These are phyloP conservation scores for Drosophila jambulina DNA, from an alignment of 1,140 invertebrate genomes.

Conservation along the genomic window DNA sequence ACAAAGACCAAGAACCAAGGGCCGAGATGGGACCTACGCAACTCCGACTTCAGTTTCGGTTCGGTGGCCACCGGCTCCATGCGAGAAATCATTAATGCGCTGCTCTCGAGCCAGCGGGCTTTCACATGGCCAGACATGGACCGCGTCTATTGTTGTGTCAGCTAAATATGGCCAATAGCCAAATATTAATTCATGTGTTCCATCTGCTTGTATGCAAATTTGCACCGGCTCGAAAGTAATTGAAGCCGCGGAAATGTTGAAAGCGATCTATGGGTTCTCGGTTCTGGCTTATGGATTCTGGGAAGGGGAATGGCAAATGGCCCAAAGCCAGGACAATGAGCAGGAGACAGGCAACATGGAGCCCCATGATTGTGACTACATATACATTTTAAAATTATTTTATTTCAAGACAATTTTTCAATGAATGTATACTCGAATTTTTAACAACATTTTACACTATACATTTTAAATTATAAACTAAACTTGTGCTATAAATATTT, in stretches of 20 bases:
- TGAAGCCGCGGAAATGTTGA: slow-evolving; percentile 74
- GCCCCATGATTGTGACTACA: slow-evolving; percentile 1
- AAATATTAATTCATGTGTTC: slow-evolving; percentile 79
- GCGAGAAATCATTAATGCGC: slow-evolving; percentile 52
- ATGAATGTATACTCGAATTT: not conserved
- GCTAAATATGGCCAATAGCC: slow-evolving; percentile 82
- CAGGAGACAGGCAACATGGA: slow-evolving; percentile 29
- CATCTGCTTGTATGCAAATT: slow-evolving; percentile 75
- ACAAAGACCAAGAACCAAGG: slow-evolving; percentile 43
- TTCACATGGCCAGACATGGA: slow-evolving; percentile 51
- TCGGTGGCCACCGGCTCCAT: slow-evolving; percentile 23
- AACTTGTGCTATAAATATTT: not conserved
- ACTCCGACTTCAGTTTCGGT: slow-evolving; percentile 11
- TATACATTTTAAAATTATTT: not conserved
- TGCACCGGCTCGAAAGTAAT: slow-evolving; percentile 67
- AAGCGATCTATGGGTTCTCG: slow-evolving; percentile 36
- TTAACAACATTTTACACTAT: too few relatives aligned
- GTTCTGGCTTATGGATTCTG: slow-evolving; percentile 24
- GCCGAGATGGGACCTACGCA: slow-evolving; percentile 32
- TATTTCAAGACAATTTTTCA: not conserved
- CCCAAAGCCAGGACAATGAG: slow-evolving; percentile 53
- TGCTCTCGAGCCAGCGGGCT: slow-evolving; percentile 25
- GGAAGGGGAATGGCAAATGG: slow-evolving; percentile 12
- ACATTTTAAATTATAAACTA: not conserved
- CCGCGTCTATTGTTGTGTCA: slow-evolving; percentile 76